phyloP scores from a whole-genome alignment of 1,140 invertebrate genomes.

The Eurosta solidaginis region DNA sequence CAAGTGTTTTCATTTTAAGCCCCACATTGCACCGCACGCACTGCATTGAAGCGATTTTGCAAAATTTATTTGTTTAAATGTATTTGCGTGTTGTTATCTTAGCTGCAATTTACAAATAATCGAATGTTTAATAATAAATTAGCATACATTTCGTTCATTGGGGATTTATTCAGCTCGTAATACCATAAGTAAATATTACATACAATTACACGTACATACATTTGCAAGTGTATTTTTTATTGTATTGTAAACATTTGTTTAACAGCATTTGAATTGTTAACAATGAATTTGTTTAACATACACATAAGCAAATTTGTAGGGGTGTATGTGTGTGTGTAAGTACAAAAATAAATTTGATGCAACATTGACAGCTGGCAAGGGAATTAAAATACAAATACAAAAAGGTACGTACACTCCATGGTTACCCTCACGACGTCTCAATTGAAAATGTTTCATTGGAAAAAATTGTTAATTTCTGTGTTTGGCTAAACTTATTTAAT shows the following conservation, averaged over 20 bases:
- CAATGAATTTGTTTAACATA: background rate
- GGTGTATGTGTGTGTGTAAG: background rate
- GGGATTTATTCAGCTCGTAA: background rate
- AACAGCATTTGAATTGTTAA: background rate
- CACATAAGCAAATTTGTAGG: too few species aligned
- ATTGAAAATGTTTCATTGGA: too few species aligned
- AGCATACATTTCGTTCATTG: background rate
- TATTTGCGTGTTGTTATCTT: background rate
- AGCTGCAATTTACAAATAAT: background rate
- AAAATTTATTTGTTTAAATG: slow-evolving; percentile 1
- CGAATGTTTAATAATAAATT: slow-evolving; percentile 1
- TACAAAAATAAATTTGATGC: background rate
- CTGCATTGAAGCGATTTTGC: background rate
- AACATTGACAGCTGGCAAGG: background rate
- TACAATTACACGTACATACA: background rate
- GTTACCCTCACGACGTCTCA: too few species aligned
- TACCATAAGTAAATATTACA: background rate
- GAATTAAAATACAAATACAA: background rate
- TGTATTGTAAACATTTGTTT: background rate
- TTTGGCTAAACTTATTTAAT: too few species aligned
- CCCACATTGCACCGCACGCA: background rate
- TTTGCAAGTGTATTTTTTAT: background rate
- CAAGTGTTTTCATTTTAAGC: background rate
- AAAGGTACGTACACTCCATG: background rate
- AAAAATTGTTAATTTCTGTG: too few species aligned